phyloP scores from a whole-genome alignment of 2,797 vertebrate species.

The Agapornis canus region DNA sequence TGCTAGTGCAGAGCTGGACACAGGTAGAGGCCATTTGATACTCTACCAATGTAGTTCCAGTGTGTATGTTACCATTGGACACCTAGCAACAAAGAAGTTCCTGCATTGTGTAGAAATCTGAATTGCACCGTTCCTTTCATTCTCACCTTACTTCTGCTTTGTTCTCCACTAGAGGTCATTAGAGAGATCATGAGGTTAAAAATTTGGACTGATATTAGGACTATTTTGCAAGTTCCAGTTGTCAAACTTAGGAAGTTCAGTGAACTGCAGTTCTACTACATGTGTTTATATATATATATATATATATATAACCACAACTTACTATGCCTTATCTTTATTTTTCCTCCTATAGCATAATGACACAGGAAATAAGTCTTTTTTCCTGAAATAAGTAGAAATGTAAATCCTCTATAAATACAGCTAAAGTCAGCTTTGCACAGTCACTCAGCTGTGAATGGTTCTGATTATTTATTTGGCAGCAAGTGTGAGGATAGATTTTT shows the following conservation, averaged over 20 bases:
- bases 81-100: background rate
- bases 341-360: background rate
- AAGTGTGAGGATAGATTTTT: background rate
- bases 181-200: background rate
- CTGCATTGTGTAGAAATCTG: background rate
- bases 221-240: background rate
- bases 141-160: background rate
- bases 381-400: background rate
- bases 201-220: background rate
- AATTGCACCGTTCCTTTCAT: background rate
- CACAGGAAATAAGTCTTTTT: background rate
- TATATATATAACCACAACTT: background rate
- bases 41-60: background rate
- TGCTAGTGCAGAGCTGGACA: background rate
- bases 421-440: background rate
- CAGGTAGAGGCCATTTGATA: background rate
- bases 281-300: background rate
- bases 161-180: background rate
- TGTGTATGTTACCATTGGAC: background rate
- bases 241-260: background rate
- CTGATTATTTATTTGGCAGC: conserved; percentile 22
- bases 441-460: background rate
- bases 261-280: background rate
- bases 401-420: background rate
- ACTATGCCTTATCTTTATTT: background rate